Conservation (phyloP, 2,888 invertebrate species). For the Tortricodes alternella region DNA sequence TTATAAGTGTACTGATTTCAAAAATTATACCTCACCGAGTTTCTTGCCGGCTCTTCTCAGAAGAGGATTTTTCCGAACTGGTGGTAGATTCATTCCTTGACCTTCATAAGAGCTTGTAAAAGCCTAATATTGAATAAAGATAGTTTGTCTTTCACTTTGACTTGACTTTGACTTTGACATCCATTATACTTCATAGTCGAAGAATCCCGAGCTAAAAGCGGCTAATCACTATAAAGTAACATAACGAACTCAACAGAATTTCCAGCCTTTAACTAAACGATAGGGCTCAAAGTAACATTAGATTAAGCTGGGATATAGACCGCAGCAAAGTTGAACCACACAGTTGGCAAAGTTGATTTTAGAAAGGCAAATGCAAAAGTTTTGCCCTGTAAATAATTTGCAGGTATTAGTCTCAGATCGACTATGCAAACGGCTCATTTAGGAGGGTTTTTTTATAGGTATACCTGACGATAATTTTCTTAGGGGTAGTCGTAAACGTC, state of each 20-base stretch:
- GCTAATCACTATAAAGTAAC: background rate
- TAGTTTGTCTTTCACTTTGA: too few relatives aligned
- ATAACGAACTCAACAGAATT: too few relatives aligned
- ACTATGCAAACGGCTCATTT: background rate
- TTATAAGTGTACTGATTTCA: too few relatives aligned
- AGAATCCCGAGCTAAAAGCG: background rate
- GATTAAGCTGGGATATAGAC: constrained; percentile 10
- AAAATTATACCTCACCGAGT: too few relatives aligned
- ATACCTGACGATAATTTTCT: too few relatives aligned
- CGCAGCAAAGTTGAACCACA: constrained; percentile 19
- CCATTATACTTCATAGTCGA: background rate
- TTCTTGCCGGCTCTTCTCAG: too few relatives aligned
- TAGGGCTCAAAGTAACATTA: background rate
- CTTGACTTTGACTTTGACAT: too few relatives aligned
- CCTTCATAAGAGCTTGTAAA: too few relatives aligned
- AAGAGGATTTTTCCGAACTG: too few relatives aligned
- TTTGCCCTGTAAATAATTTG: constrained; percentile 16
- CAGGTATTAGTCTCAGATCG: constrained; percentile 11
- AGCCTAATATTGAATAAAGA: too few relatives aligned
- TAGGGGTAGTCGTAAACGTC: background rate
- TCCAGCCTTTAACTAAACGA: background rate
- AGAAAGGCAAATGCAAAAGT: constrained; percentile 10
- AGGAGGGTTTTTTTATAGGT: background rate
- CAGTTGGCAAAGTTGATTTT: constrained; percentile 15
- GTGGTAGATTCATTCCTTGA: too few relatives aligned